phyloP scores from a whole-genome alignment of 1,140 invertebrate genomes.

The Phenacoccus solenopsis region DNA sequence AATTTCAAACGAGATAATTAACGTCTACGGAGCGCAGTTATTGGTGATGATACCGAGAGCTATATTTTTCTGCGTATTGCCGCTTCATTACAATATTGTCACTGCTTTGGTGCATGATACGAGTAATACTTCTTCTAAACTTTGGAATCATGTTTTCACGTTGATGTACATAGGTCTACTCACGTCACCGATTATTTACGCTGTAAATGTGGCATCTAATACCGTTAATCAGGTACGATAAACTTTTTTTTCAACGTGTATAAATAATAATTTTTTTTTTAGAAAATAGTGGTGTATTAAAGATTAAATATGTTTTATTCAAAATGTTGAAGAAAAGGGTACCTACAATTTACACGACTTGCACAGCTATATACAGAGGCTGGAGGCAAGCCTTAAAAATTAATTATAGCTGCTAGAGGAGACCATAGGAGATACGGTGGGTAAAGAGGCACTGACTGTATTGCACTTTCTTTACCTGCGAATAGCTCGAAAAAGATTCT shows the following conservation, averaged over 20 bases:
- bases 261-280: too few species aligned
- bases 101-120: conserved; percentile 8
- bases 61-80: conserved; percentile 19
- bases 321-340: too few species aligned
- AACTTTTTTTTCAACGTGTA: background rate
- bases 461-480: too few species aligned
- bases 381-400: too few species aligned
- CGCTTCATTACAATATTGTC: conserved; percentile 22
- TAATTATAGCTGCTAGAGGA: too few species aligned
- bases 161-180: conserved; percentile 12
- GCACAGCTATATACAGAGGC: too few species aligned
- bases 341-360: too few species aligned
- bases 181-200: conserved; percentile 19
- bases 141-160: conserved; percentile 21
- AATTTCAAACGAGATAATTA: background rate
- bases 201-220: conserved; percentile 17
- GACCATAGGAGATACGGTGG: too few species aligned
- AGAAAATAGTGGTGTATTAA: too few species aligned
- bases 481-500: too few species aligned
- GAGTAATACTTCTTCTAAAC: conserved; percentile 6
- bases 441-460: too few species aligned
- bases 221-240: conserved; percentile 19
- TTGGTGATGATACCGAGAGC: conserved; percentile 19
- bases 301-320: too few species aligned
- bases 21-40: conserved; percentile 19